Conservation (phyloP, 2,797 vertebrate genomes). For the Bradypodion pumilum region DNA sequence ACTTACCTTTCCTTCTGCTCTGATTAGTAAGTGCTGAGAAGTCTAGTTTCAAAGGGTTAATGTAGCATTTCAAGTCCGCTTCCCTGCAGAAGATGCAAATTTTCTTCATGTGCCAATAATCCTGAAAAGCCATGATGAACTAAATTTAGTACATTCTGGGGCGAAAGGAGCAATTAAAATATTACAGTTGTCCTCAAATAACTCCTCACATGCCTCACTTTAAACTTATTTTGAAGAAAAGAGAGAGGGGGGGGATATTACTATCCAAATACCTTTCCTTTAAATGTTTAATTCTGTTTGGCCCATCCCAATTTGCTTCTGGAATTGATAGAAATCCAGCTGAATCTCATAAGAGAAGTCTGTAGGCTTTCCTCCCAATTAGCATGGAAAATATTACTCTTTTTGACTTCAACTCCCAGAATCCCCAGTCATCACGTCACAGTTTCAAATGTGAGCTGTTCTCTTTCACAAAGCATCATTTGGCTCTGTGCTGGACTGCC, state of each 20-base stretch:
- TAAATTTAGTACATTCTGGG: too few relatives aligned
- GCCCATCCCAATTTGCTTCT: not conserved
- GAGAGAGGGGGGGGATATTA: too few relatives aligned
- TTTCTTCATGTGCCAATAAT: not conserved
- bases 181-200: not conserved
- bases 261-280: not conserved
- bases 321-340: not conserved
- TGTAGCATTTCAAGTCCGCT: not conserved
- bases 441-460: too few relatives aligned
- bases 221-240: not conserved
- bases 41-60: not conserved
- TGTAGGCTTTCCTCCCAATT: not conserved
- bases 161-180: too few relatives aligned
- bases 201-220: not conserved
- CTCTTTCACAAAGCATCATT: too few relatives aligned
- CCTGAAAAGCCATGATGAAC: not conserved
- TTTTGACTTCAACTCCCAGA: not conserved
- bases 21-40: not conserved
- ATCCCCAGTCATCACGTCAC: not conserved
- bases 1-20: not conserved
- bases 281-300: not conserved
- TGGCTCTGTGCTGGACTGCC: too few relatives aligned
- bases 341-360: not conserved
- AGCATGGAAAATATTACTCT: not conserved
- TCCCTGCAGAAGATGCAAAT: not conserved